A percentile compares a stretch with the other conserved stretches of the same genome.
These are phyloP conservation scores for Axea sp. DNA, from an alignment of 2,888 invertebrate genomes.

Conservation along the genomic window DNA sequence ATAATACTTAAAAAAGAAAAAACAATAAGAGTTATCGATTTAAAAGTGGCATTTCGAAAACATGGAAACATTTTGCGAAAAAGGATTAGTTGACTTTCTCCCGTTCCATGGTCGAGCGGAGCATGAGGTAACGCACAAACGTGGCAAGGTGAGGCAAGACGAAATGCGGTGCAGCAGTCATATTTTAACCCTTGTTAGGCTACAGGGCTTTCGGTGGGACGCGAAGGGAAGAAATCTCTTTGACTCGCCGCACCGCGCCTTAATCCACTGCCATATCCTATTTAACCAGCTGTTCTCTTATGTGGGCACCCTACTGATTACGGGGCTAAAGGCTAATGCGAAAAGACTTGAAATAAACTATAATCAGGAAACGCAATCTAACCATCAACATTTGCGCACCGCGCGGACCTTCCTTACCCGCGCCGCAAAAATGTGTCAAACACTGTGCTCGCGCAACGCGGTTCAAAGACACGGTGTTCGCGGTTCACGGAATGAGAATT, in stretches of 20 bases:
- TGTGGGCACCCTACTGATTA: slow-evolving; percentile 64
- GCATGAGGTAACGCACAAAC: slow-evolving; percentile 57
- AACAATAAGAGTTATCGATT: no score
- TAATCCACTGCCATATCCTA: slow-evolving; percentile 74
- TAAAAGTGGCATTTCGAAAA: slow-evolving; percentile 1
- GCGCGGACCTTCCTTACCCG: slow-evolving; percentile 21
- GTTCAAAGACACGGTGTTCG: no score
- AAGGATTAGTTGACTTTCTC: slow-evolving; percentile 51
- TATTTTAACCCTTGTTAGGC: slow-evolving; percentile 78
- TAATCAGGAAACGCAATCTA: slow-evolving; percentile 65
- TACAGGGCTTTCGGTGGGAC: slow-evolving; percentile 73
- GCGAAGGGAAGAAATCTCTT: slow-evolving; percentile 76
- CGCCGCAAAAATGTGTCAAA: not conserved
- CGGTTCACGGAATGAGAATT: no score
- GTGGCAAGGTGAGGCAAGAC: slow-evolving; percentile 62
- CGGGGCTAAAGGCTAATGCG: slow-evolving; percentile 66
- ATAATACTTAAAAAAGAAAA: no score
- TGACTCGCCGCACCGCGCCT: slow-evolving; percentile 77
- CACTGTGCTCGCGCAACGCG: no score
- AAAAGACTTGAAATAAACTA: slow-evolving; percentile 65
- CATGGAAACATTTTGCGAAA: slow-evolving; percentile 1
- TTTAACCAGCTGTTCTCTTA: slow-evolving; percentile 75
- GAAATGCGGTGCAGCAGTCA: slow-evolving; percentile 73
- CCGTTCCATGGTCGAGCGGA: slow-evolving; percentile 29
- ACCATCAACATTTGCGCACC: slow-evolving; percentile 52